phyloP scores from a whole-genome alignment of 2,113 vertebrate species.

The Canis aureus region DNA sequence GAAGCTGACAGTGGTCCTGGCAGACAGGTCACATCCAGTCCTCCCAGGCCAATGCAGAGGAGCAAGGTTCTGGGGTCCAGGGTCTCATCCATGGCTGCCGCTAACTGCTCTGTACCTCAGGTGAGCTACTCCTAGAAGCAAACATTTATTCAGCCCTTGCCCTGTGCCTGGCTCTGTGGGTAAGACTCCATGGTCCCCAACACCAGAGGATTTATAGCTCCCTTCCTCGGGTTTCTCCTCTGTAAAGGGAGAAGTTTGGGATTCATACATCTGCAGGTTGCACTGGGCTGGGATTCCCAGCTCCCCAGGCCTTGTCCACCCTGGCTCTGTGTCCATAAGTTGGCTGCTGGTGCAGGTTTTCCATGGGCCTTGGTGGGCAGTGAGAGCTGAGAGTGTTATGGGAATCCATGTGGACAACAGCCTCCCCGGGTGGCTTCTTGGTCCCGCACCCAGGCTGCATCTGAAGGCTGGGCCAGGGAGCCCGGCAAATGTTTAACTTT shows the following conservation, averaged over 20 bases:
- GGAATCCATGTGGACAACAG: fast-evolving
- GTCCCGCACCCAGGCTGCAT: background rate
- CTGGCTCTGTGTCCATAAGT: fast-evolving
- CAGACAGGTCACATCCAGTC: background rate
- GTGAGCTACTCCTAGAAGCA: background rate
- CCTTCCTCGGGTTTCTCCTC: background rate
- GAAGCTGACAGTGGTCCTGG: background rate
- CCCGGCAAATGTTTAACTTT: slow-evolving; percentile 74
- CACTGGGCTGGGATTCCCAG: background rate
- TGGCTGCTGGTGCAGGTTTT: background rate
- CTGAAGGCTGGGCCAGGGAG: background rate
- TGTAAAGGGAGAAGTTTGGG: background rate
- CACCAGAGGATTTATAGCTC: fast-evolving
- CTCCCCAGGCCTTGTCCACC: fast-evolving
- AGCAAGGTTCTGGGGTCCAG: background rate
- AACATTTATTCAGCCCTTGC: background rate
- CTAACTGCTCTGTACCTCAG: background rate
- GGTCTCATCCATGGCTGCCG: fast-evolving
- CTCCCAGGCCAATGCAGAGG: fast-evolving
- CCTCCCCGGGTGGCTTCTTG: background rate
- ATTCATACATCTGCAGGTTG: fast-evolving
- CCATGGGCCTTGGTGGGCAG: fast-evolving
- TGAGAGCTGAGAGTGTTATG: fast-evolving
- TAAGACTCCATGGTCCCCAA: background rate
- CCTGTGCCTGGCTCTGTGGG: background rate